Evolutionary conservation across 2,113 vertebrate species (phyloP), one percentile per base, ranked within the genome.

Genomic region (Pterocles orientalis): DNA sequence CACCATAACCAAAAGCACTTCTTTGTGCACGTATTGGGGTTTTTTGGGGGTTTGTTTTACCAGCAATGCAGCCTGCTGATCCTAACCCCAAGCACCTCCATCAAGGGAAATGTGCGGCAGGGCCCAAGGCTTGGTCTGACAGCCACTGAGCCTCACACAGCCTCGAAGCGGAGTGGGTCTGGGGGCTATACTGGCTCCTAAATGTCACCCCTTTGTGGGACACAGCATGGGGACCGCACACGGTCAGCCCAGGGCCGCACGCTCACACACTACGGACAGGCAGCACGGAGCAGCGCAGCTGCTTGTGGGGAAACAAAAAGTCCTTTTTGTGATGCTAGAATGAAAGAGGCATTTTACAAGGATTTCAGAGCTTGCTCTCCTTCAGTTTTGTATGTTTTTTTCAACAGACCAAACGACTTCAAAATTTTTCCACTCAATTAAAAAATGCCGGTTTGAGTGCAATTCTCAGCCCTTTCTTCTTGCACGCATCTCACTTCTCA

Each of bases 291-390:
- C 50, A 24, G 82, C 60, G 2, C 92, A 84, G 92, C 90, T 93
- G 92, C 77, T 76, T 3, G 1, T 0, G 0, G 57, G 53, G 78
- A 89, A 95, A 95, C 77, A 97, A 87, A 62, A 96, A 79, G 84
- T 85, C 86, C 86, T 92, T 96, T 94, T 45, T 92, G 78, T 61
- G 57, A 79, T 5, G 41, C 65, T 84, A 79, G 89, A 94, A 95
- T 95, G 91, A 96, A 95, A 92, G 91, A 91, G 61, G 65, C 66
- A 1, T 95, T 95, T 95, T 91, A 95, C 84, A 82, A 91, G 78
- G 86, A 82, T 82, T 85, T 92, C 70, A 64, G 84, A 82, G 61
- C 73, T 87, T 82, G 83, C 39, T 79, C 15, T 86, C 88, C 86
- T 92, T 92, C 69, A 95, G 77, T 41, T 61, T 64, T 86, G 64